These are phyloP conservation scores for Heliconius hewitsoni DNA, from an alignment of 1,140 invertebrate genomes.

Conservation along the genomic window DNA sequence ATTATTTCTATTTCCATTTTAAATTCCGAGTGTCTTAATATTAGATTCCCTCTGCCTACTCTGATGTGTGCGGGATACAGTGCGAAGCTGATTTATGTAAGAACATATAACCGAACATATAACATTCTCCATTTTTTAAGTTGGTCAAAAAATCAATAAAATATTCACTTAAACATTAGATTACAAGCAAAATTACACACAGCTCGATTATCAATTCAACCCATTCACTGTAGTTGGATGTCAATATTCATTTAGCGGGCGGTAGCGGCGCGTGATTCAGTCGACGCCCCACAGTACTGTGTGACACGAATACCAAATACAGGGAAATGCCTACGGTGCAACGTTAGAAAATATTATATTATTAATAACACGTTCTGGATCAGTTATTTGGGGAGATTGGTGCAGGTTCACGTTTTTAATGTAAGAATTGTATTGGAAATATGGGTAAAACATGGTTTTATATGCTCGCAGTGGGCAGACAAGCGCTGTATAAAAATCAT, in stretches of 20 bases:
- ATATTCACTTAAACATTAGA: not conserved
- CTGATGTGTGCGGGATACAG: too few relatives aligned
- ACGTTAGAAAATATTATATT: slow-evolving; percentile 6
- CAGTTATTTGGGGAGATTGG: not conserved
- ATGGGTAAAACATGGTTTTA: too few relatives aligned
- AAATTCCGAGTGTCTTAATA: too few relatives aligned
- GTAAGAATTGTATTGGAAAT: too few relatives aligned
- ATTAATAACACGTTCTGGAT: not conserved
- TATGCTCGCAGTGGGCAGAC: too few relatives aligned
- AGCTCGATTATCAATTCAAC: slow-evolving; percentile 71
- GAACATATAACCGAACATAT: too few relatives aligned
- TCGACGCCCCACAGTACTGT: slow-evolving; percentile 48
- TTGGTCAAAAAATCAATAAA: not conserved
- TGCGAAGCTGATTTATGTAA: too few relatives aligned
- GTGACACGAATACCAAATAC: slow-evolving; percentile 61
- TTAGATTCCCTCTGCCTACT: too few relatives aligned
- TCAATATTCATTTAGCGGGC: slow-evolving; percentile 74
- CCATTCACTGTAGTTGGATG: slow-evolving; percentile 67
- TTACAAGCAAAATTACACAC: not conserved
- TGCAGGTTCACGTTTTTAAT: not conserved
- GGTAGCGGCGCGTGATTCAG: slow-evolving; percentile 68
- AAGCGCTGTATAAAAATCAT: too few relatives aligned
- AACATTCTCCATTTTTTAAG: too few relatives aligned
- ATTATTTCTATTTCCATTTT: too few relatives aligned
- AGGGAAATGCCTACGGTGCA: not conserved